These are phyloP conservation scores for Eupithecia vulgata DNA, from an alignment of 2,888 invertebrate species.

Conservation along the genomic window DNA sequence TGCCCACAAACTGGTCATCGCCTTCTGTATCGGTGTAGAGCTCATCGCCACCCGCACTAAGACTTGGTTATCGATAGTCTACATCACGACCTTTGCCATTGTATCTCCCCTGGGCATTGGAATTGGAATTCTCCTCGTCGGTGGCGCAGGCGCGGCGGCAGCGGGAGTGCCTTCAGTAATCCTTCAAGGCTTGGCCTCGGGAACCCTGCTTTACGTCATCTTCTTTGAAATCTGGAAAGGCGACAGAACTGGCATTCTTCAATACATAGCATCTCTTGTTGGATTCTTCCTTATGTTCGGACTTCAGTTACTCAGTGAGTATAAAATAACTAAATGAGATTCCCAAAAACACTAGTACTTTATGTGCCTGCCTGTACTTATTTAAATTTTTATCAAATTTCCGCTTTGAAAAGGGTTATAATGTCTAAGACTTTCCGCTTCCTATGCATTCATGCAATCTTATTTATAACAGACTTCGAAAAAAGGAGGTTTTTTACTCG, in stretches of 20 bases:
- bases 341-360: too few species aligned
- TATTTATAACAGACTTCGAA: too few species aligned
- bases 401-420: too few species aligned
- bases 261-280: conserved; percentile 86
- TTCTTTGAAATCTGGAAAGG: conserved; percentile 94
- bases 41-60: conserved; percentile 89
- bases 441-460: too few species aligned
- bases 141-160: conserved; percentile 82
- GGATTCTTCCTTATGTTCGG: conserved; percentile 91
- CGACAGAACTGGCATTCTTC: conserved; percentile 84
- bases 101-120: conserved; percentile 93
- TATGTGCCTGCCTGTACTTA: too few species aligned
- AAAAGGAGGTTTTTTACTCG: too few species aligned
- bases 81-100: conserved; percentile 90
- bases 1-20: conserved; percentile 93
- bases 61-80: conserved; percentile 84
- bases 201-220: conserved; percentile 97
- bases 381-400: too few species aligned
- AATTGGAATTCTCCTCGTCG: conserved; percentile 87
- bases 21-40: conserved; percentile 94
- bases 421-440: too few species aligned
- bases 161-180: conserved; percentile 86
- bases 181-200: conserved; percentile 94
- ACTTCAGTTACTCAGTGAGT: conserved; percentile 85
- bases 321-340: not conserved